Base-by-base conservation (phyloP, 2,113 vertebrate genomes). In the Myiagra hebetior region DNA sequence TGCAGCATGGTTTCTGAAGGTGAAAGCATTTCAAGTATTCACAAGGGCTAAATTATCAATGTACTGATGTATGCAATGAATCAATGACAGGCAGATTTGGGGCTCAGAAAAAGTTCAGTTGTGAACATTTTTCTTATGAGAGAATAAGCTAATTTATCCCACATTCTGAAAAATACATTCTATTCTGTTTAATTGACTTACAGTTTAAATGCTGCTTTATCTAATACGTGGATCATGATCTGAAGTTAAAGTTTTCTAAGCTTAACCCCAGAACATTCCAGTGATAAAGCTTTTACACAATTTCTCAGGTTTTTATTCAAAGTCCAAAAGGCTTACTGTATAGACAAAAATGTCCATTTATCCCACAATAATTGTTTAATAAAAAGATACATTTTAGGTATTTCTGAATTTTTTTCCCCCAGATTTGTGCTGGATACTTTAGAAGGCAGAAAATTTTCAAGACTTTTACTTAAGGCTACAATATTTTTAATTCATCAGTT, bases 401-500 rank as follows among this genome's bases (percentile, higher is more conserved):
- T 73, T 82, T 63, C n/a, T 2, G 0, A 20, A 19, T 33, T 27
- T 35, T 28, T 23, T 2, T 19, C 11, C 17, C 28, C 15, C 8
- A 41, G 31, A 31, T 11, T 64, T 55, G 15, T 64, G 8, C 13
- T 56, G n/a, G 18, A 15, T 88, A 84, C 81, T 95, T 94, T 62
- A 90, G 73, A 79, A 78, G 42, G 39, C 73, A 91, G 20, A 77
- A 50, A 74, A 70, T 67, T 47, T 63, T 93, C 50, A 62, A 24
- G 42, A 65, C 41, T 88, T 46, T 49, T 65, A 41, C 41, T 60
- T 82, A 62, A 62, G 78, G 33, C 62, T 14, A 89, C 56, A 81
- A n/a, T 64, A 62, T 81, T 97, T 97, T 76, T 24, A 28, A 52
- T 44, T 95, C n/a, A 64, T 93, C 73, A n/a, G 6, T 72, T 73